Conservation (phyloP, 92 coral and sea anemone species). For the Palythoa caribaeorum region DNA sequence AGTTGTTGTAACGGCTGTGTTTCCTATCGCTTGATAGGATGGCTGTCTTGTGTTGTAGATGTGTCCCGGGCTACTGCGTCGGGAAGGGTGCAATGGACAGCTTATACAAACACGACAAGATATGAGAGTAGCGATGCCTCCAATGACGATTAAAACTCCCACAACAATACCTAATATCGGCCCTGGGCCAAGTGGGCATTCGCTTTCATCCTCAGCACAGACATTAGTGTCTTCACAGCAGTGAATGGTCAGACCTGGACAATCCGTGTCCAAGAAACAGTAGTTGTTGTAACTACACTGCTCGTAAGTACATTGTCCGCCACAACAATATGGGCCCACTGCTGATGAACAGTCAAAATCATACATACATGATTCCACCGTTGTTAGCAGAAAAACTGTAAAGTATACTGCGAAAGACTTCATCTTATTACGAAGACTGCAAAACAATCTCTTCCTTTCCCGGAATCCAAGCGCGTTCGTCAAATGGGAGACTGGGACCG, state of each 20-base stretch:
- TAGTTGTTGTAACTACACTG: background rate
- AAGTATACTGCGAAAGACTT: background rate
- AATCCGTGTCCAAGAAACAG: background rate
- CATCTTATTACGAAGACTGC: too few relatives aligned
- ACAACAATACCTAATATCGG: background rate
- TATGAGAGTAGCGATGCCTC: background rate
- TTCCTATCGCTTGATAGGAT: background rate
- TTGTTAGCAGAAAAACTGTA: background rate
- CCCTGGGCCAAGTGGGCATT: slow-evolving; percentile 13
- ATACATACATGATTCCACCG: background rate
- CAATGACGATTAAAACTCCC: slow-evolving; percentile 1
- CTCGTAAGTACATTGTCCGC: background rate
- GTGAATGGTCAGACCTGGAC: background rate
- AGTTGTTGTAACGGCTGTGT: slow-evolving; percentile 5
- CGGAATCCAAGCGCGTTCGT: too few relatives aligned
- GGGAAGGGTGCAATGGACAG: slow-evolving; percentile 25
- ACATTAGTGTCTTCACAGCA: background rate
- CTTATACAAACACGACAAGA: slow-evolving; percentile 20
- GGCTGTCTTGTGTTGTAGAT: slow-evolving; percentile 2
- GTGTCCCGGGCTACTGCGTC: background rate
- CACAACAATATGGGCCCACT: background rate
- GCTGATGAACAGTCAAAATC: background rate
- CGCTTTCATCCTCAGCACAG: background rate
- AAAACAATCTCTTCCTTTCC: too few relatives aligned
- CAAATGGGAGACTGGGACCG: too few relatives aligned